Percentiles rank a stretch among this genome's conserved stretches.
Evolutionary conservation across 2,113 vertebrate genomes (phyloP).

Genomic region (Vanacampus margaritifer): DNA sequence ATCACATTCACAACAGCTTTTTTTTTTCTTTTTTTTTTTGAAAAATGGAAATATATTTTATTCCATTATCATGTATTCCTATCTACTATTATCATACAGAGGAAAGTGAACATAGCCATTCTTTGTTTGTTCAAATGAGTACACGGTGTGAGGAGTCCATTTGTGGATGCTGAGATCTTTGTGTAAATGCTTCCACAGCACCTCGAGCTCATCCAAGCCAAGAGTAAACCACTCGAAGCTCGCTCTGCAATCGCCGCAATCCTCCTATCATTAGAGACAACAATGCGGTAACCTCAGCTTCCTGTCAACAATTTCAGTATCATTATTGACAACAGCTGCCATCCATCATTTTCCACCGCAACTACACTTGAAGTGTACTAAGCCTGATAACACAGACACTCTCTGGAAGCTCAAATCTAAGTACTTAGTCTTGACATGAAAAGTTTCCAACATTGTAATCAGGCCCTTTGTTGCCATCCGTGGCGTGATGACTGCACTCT

Average conservation of each 20-base stretch:
- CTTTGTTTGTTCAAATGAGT: constrained; percentile 29
- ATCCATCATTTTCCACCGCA: constrained; percentile 40
- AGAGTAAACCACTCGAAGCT: constrained; percentile 29
- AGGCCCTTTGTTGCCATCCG: neutral
- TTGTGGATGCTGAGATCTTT: constrained; percentile 42
- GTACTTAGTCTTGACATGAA: constrained; percentile 17
- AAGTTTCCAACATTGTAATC: constrained; percentile 4
- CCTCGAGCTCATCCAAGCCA: constrained; percentile 31
- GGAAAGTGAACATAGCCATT: constrained; percentile 45
- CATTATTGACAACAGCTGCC: constrained; percentile 50
- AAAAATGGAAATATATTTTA: constrained; percentile 30
- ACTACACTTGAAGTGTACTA: constrained; percentile 13
- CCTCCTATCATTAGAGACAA: constrained; percentile 52
- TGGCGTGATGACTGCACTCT: neutral
- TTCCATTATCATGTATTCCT: constrained; percentile 36
- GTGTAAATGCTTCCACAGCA: constrained; percentile 33
- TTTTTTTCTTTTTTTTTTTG: neutral
- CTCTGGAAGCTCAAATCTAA: constrained; percentile 3
- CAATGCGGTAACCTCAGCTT: constrained; percentile 40
- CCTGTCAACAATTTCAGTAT: constrained; percentile 45
- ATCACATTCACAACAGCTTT: neutral
- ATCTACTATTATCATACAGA: constrained; percentile 41
- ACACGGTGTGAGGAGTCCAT: constrained; percentile 38
- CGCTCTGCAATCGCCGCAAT: constrained; percentile 24
- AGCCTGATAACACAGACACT: constrained; percentile 18